Evolutionary conservation across 2,888 invertebrate species (phyloP), one percentile per base, ranked within the genome.

Genomic region (Seira musarum): DNA sequence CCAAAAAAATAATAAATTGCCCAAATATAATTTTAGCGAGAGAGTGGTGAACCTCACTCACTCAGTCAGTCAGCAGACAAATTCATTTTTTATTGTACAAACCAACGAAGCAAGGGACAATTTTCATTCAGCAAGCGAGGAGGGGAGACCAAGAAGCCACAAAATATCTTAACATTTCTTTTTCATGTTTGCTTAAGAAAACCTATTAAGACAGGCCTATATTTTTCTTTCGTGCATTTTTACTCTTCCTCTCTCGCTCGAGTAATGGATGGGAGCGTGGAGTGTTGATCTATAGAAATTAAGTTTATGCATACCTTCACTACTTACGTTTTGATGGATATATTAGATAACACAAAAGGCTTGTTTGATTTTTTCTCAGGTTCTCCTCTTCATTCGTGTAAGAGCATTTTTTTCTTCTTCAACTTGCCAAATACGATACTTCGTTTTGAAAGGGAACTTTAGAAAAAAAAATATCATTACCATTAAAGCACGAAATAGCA

Each of bases 401-500:
- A 10, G 6, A 60, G 8, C 49, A 64, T 68, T 68, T 68, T 61
- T 17, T 30, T 78, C 15, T 69, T 66, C 66, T 65, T 40, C 46
- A 17, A 57, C 40, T 40, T 40, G 40, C 40, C 40, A 40, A 40
- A 40, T 40, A 40, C 40, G 40, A 40, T 8, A 40, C 17, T 21
- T 30, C 63, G 49, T 60, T 65, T 49, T 60, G 25, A n/a, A 64
- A 65, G 2, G 21, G 2, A 46, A 17, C 3, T n/a, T 49, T 19
- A 35, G 35, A 67, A 60, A 79, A n/a, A 73, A 74, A 79, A 72
- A 72, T 79, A 72, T 72, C 72, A 72, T 79, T 79, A 79, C 72
- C 78, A 79, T 79, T 79, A 79, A 79, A 79, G 78, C 78, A 79
- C 78, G 78, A 79, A 79, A 66, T 79, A 72, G 78, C 49, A 79